Conservation (phyloP, 2,797 vertebrate genomes). For the Sitta carolinensis region DNA sequence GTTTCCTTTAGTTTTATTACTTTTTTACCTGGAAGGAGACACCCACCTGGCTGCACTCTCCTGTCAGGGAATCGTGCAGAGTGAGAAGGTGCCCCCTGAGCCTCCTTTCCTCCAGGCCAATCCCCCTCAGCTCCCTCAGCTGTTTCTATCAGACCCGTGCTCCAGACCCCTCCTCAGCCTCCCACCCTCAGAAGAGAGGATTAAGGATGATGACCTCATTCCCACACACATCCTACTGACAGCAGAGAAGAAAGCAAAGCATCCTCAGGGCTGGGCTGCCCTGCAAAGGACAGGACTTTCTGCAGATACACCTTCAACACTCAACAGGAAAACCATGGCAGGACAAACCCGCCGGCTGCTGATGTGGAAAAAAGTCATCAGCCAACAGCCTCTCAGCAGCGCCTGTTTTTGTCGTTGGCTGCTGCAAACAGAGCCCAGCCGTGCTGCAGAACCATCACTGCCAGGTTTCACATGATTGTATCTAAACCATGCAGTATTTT, state of each 20-base stretch:
- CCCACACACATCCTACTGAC: neutral
- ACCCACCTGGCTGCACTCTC: neutral
- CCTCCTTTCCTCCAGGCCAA: neutral
- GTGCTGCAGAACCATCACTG: neutral
- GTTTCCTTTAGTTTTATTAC: neutral
- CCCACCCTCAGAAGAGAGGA: neutral
- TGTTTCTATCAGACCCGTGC: neutral
- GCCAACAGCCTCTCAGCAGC: neutral
- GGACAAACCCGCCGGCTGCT: neutral
- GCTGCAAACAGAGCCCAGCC: neutral
- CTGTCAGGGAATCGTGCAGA: neutral
- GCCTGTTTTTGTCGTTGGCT: neutral
- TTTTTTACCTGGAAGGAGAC: neutral
- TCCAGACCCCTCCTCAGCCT: neutral
- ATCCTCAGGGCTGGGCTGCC: neutral
- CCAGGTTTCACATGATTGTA: neutral
- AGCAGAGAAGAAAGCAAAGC: neutral
- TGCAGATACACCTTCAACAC: neutral
- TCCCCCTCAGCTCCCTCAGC: neutral
- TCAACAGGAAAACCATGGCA: conserved; percentile 45
- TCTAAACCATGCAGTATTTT: neutral
- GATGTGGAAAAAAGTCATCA: conserved; percentile 58
- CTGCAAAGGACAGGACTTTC: neutral
- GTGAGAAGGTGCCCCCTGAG: neutral
- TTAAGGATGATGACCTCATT: neutral